Conservation (phyloP, 64 coral and sea anemone genomes). For the Porites lutea region DNA sequence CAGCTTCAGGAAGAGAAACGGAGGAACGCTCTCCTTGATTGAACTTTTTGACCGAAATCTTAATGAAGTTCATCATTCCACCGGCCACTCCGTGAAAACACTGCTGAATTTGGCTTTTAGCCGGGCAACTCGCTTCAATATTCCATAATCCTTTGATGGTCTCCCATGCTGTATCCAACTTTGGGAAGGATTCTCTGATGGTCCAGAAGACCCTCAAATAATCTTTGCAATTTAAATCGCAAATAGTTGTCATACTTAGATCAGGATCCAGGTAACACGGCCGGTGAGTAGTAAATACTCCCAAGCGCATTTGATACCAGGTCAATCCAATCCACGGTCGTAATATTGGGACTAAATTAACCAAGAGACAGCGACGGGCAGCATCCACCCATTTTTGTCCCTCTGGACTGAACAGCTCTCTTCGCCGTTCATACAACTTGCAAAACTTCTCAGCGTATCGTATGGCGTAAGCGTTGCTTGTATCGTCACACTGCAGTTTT, state of each 20-base stretch:
- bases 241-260: not conserved
- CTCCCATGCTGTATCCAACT: constrained; percentile 27
- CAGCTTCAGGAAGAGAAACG: constrained; percentile 11
- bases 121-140: not conserved
- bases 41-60: not conserved
- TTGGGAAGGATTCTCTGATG: constrained; percentile 28
- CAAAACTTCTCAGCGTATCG: constrained; percentile 53
- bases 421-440: constrained; percentile 1
- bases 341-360: constrained; percentile 33
- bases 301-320: constrained; percentile 10
- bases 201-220: constrained; percentile 37
- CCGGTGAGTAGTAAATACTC: not conserved
- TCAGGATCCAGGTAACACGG: constrained; percentile 52
- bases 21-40: no score
- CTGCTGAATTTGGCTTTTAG: not conserved
- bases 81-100: not conserved
- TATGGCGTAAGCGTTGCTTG: constrained; percentile 44
- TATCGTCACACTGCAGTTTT: constrained; percentile 17
- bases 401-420: not conserved
- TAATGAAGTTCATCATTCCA: not conserved
- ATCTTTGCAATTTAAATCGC: not conserved
- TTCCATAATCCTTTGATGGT: constrained; percentile 37
- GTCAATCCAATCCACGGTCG: not conserved
- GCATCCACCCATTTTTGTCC: constrained; percentile 46
- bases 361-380: constrained; percentile 47